Evolutionary conservation across 2,888 invertebrate species (phyloP), one percentile per base, ranked within the genome.

Genomic region (Nomada hirtipes): DNA sequence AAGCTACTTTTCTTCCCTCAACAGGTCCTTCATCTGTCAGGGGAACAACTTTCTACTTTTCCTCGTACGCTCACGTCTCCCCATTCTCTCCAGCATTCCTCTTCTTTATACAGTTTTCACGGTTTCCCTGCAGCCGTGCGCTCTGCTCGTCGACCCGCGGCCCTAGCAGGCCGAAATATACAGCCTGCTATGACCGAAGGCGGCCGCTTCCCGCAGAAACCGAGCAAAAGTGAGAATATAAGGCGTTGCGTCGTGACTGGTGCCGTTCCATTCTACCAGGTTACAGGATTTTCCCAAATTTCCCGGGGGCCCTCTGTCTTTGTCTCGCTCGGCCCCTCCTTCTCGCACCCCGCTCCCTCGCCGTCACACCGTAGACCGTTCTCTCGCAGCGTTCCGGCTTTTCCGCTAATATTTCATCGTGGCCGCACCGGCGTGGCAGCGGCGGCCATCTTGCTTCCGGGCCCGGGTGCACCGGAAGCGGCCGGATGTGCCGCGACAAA

Each of bases 381-480:
- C 75, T 55, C 53, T 75, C 64, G 69, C 60, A 57, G 65, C 71
- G 80, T 83, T 74, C 82, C 83, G 83, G 87, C 86, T 86, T 91
- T 91, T 90, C 91, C 90, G 92, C 91, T 92, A 92, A 93, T 92
- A 93, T 92, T 93, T 93, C 92, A 93, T 92, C 90, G 87, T 79
- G 76, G 83, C 85, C 82, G 82, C 86, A 82, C 78, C 85, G 85
- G 86, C 82, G 88, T 83, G 81, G 82, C 80, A 85, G 83, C 84
- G 85, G 82, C 91, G 89, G 92, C 91, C 92, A 92, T 93, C 91
- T 93, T 92, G 90, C 86, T 93, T 93, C 93, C 93, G 92, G 92
- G 86, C 85, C 86, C 90, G 87, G 88, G 88, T 82, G 84, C 86
- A 82, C 91, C 91, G 92, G 91, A 92, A 93, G 90, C 90, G 89